These are phyloP conservation scores for Periparus ater DNA, from an alignment of 2,797 vertebrate genomes.

Conservation along the genomic window DNA sequence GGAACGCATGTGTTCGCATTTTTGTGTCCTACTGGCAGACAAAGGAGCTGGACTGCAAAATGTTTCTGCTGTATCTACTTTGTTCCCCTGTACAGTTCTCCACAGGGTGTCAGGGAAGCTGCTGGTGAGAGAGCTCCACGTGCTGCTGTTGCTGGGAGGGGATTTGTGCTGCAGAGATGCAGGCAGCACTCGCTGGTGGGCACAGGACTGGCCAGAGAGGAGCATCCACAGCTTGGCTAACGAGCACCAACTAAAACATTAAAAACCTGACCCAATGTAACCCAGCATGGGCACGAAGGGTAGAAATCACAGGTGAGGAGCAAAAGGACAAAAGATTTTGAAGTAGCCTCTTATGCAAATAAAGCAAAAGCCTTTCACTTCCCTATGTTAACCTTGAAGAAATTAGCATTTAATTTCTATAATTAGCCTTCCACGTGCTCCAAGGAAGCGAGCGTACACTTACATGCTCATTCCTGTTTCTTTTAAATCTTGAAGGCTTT, in stretches of 20 bases:
- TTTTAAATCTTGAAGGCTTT: conserved; percentile 24
- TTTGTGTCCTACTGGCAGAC: not conserved
- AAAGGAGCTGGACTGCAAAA: not conserved
- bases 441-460: not conserved
- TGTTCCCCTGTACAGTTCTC: not conserved
- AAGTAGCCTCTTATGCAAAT: conserved; percentile 21
- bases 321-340: not conserved
- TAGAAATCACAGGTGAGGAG: not conserved
- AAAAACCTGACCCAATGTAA: not conserved
- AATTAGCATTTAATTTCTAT: conserved; percentile 66
- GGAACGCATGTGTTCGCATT: accelerated
- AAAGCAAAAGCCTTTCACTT: not conserved
- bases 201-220: not conserved
- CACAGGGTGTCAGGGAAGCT: not conserved
- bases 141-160: not conserved
- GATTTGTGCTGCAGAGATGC: not conserved
- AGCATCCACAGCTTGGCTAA: not conserved
- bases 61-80: not conserved
- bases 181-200: not conserved
- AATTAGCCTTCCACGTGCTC: conserved; percentile 48
- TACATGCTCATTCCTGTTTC: not conserved
- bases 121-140: not conserved
- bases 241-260: not conserved
- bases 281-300: not conserved
- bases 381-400: conserved; percentile 15